These are phyloP conservation scores for Gymnoscopelus braueri DNA, from an alignment of 2,797 vertebrate genomes.

Conservation along the genomic window DNA sequence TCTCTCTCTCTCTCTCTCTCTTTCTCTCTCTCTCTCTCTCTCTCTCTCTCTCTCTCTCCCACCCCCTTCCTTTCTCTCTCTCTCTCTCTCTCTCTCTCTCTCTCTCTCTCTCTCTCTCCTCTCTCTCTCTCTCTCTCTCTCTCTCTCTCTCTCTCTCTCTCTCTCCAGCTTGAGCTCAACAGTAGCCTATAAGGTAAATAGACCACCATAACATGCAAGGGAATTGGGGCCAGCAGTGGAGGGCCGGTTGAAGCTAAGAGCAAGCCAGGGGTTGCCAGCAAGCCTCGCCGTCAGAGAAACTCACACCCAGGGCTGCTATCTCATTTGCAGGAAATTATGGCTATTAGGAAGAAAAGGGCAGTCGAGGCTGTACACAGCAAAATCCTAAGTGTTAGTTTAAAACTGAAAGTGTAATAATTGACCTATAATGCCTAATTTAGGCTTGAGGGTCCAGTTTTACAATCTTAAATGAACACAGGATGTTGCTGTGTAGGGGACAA, in stretches of 20 bases:
- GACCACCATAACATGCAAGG: slow-evolving; percentile 31
- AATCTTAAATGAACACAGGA: too few species aligned
- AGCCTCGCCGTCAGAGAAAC: slow-evolving; percentile 23
- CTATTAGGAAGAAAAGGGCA: slow-evolving; percentile 5
- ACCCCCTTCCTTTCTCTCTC: too few species aligned
- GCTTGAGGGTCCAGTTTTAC: too few species aligned
- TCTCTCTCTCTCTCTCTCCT: slow-evolving; percentile 29
- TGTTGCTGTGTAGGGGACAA: too few species aligned
- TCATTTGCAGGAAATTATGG: slow-evolving; percentile 39
- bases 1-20: too few species aligned
- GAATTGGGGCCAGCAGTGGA: slow-evolving; percentile 29
- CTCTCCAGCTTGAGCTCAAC: slow-evolving; percentile 6
- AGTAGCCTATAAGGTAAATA: slow-evolving; percentile 35
- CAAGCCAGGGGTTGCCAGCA: slow-evolving; percentile 17
- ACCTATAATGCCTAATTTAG: too few species aligned
- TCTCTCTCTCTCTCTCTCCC: slow-evolving; percentile 5
- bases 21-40: too few species aligned
- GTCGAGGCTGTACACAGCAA: neutral
- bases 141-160: slow-evolving; percentile 39
- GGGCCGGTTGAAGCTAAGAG: slow-evolving; percentile 40
- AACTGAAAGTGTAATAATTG: too few species aligned
- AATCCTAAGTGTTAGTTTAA: neutral
- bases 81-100: slow-evolving; percentile 17
- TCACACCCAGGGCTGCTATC: slow-evolving; percentile 24
- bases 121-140: slow-evolving; percentile 23